Conservation (phyloP, 2,888 invertebrate species). For the Macrosiphum euphorbiae region DNA sequence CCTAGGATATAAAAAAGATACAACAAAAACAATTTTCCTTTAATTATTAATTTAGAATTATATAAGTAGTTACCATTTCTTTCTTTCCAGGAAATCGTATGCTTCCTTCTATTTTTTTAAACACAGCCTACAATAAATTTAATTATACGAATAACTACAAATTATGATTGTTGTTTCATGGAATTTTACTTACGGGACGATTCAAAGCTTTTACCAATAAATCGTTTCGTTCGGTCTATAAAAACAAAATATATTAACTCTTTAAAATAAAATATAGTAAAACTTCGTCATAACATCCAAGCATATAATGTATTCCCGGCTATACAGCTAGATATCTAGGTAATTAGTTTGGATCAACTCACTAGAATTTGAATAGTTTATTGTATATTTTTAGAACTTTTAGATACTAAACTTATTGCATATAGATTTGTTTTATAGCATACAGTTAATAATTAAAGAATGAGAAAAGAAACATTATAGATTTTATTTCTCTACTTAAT, state of each 20-base stretch:
- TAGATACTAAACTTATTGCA: not conserved
- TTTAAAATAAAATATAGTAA: not conserved
- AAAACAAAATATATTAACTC: not conserved
- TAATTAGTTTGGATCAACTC: not conserved
- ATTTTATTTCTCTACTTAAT: not conserved
- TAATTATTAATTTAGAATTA: not conserved
- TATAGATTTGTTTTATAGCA: not conserved
- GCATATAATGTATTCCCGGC: not conserved
- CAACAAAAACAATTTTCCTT: not conserved
- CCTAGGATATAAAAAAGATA: not conserved
- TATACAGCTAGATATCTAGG: not conserved
- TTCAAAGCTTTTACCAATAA: not conserved
- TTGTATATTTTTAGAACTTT: not conserved
- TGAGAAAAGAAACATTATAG: not conserved
- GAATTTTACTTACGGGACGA: slow-evolving; percentile 6
- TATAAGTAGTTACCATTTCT: not conserved
- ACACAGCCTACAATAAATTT: not conserved
- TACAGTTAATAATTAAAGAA: not conserved
- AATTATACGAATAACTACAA: not conserved
- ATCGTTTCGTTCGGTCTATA: slow-evolving; percentile 12
- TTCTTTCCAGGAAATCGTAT: slow-evolving; percentile 6
- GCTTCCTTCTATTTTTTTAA: not conserved
- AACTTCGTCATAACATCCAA: not conserved
- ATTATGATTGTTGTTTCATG: not conserved
- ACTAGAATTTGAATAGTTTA: not conserved